phyloP scores from a whole-genome alignment of 2,888 invertebrate species.

The Caenorhabditis sp. region DNA sequence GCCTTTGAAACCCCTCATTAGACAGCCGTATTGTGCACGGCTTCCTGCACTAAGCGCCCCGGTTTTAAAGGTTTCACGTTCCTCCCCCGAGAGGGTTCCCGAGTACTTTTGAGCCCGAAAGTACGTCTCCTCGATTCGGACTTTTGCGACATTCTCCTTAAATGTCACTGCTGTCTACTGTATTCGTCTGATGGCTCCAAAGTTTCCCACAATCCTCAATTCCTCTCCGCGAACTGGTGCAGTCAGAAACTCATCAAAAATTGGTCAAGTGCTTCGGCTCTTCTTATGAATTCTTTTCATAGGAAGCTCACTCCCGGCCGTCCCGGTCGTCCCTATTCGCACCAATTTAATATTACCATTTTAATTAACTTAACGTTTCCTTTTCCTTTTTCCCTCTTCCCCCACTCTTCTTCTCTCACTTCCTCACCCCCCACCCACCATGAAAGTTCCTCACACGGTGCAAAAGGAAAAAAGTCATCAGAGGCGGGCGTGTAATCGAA shows the following conservation, averaged over 20 bases:
- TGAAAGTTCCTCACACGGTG: constrained; percentile 9
- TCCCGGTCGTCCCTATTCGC: not conserved
- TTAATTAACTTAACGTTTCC: constrained; percentile 57
- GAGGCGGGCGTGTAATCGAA: constrained; percentile 18
- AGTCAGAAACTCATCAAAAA: constrained; percentile 46
- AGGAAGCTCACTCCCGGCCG: not conserved
- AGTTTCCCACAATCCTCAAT: constrained; percentile 20
- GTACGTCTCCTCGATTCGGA: not conserved
- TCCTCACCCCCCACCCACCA: no score
- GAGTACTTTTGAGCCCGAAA: not conserved
- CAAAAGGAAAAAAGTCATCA: constrained; percentile 13
- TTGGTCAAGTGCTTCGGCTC: constrained; percentile 43
- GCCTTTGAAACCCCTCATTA: constrained; percentile 51
- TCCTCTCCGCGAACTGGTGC: no score
- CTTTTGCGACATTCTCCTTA: no score
- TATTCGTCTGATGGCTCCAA: no score
- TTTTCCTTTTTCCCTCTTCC: not conserved
- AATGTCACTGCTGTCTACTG: no score
- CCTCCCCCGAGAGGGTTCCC: constrained; percentile 3
- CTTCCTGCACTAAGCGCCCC: constrained; percentile 44
- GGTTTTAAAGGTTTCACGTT: constrained; percentile 22
- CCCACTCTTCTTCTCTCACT: not conserved
- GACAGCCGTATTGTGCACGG: constrained; percentile 33
- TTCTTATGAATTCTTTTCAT: constrained; percentile 52
- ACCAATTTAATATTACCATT: constrained; percentile 54